phyloP scores from a whole-genome alignment of 2,797 vertebrate genomes.

The Masticophis lateralis region DNA sequence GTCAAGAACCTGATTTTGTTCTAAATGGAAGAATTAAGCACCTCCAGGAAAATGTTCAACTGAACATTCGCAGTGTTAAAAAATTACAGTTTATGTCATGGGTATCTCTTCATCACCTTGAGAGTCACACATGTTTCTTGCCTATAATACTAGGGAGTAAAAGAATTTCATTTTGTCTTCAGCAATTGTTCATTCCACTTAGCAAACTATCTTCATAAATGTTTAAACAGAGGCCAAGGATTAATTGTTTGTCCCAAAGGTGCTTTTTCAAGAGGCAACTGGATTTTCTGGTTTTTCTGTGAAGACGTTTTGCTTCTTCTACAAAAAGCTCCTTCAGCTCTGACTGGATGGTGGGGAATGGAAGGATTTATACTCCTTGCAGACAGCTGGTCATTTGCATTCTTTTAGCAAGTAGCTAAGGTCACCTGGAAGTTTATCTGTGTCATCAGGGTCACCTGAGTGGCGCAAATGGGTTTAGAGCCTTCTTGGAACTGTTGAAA shows the following conservation, averaged over 20 bases:
- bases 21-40: slow-evolving; percentile 14
- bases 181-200: background rate
- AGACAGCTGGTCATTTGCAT: no score
- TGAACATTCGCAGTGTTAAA: slow-evolving; percentile 16
- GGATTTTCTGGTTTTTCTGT: no score
- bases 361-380: no score
- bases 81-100: background rate
- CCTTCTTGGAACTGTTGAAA: no score
- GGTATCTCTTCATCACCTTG: background rate
- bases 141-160: background rate
- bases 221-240: background rate
- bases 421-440: no score
- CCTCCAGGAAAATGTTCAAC: slow-evolving; percentile 1
- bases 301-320: no score
- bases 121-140: background rate
- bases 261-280: no score
- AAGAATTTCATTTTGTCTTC: slow-evolving; percentile 9
- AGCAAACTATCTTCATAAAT: background rate
- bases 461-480: no score
- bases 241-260: background rate
- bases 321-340: no score
- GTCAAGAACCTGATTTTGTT: background rate
- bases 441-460: no score
- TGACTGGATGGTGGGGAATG: no score
- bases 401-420: no score